Conservation (phyloP, 2,113 vertebrate genomes). For the Limanda limanda region DNA sequence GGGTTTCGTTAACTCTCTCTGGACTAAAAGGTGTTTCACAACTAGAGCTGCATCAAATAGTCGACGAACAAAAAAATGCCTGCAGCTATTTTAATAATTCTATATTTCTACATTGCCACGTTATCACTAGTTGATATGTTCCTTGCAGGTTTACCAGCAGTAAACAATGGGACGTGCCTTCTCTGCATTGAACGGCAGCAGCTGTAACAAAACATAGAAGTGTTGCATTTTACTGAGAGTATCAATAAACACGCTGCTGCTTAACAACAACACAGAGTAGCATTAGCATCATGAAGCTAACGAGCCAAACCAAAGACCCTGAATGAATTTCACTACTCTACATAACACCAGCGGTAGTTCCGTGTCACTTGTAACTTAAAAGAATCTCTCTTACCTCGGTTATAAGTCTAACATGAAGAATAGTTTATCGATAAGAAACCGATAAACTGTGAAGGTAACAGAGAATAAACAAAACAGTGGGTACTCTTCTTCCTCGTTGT, state of each 20-base stretch:
- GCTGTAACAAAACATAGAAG: too few relatives aligned
- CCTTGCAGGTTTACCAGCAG: background rate
- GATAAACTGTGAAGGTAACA: background rate
- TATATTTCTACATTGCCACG: too few relatives aligned
- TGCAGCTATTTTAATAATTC: too few relatives aligned
- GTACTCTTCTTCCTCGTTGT: background rate
- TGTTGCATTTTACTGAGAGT: too few relatives aligned
- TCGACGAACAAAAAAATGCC: too few relatives aligned
- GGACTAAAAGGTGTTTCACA: too few relatives aligned
- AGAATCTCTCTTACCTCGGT: constrained; percentile 1
- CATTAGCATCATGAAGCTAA: background rate
- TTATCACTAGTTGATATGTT: too few relatives aligned
- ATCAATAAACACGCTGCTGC: too few relatives aligned
- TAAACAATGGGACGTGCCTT: background rate
- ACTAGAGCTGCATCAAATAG: too few relatives aligned
- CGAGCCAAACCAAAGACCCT: background rate
- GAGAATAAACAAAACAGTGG: background rate
- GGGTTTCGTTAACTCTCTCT: too few relatives aligned
- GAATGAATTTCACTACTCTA: background rate
- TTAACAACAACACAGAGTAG: background rate
- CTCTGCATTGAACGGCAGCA: background rate
- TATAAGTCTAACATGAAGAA: background rate
- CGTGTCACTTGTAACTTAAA: background rate
- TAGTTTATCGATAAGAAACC: background rate
- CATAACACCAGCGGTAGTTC: background rate